Evolutionary conservation across 2,113 vertebrate species (phyloP), one percentile per base, ranked within the genome.

Genomic region (Podocnemis expansa): DNA sequence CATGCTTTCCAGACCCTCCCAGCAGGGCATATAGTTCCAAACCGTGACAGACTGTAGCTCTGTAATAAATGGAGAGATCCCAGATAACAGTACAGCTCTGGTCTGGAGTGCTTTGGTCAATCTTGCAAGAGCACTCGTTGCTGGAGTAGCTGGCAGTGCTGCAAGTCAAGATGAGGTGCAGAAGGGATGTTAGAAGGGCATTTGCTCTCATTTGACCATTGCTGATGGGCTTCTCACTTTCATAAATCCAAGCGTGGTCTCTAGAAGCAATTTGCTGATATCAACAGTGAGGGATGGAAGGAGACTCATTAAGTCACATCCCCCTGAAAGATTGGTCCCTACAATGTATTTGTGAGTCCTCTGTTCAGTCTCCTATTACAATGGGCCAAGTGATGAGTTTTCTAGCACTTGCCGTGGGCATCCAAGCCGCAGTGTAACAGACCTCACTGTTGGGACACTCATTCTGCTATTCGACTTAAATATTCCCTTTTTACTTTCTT

Each of bases 401-500:
- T 8, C 34, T 70, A 70, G n/a, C 19, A 2, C n/a, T 21, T 52
- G n/a, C 41, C 80, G 4, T 1, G 0, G 2, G 22, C 8, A 13
- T 34, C n/a, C 87, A 29, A 0, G 3, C 55, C 6, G 70, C 16
- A 0, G 5, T 47, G 12, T 10, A 55, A 10, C 22, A 38, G 24
- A n/a, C 8, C 5, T 34, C 49, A n/a, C 52, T 31, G 5, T 1
- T 25, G 63, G 34, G 85, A 43, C 17, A 8, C 52, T 34, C 85
- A 78, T 58, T 75, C 60, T 1, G 7, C 0, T 0, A 1, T 54
- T 13, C 34, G 22, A 17, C 17, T 43, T 0, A n/a, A 56, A 2
- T 1, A 0, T 0, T 8, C 2, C 17, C 25, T 25, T 22, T 55
- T 22, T 54, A 0, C 47, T 24, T 1, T 21, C 58, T 6, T n/a